Evolutionary conservation across 1,140 invertebrate species (phyloP).

Genomic region (Phthorimaea operculella): DNA sequence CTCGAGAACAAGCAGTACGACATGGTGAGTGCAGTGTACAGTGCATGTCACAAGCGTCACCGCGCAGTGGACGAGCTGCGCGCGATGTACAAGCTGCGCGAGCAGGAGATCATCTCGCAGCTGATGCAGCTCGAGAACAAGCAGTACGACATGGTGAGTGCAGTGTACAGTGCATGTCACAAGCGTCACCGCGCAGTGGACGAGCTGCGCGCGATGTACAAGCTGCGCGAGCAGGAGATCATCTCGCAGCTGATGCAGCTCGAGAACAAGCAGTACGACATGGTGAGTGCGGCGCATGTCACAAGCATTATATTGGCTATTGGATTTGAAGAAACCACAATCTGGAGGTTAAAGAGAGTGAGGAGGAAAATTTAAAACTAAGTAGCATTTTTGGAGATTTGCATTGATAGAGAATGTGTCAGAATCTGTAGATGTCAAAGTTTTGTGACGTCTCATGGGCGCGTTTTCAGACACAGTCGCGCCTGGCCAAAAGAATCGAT

Average conservation of each 20-base stretch:
- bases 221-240: slow-evolving; percentile 67
- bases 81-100: slow-evolving; percentile 61
- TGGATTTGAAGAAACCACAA: too few relatives aligned
- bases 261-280: slow-evolving; percentile 69
- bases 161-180: background rate
- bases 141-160: slow-evolving; percentile 67
- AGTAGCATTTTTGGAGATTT: too few relatives aligned
- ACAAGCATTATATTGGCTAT: too few relatives aligned
- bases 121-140: slow-evolving; percentile 71
- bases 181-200: slow-evolving; percentile 21
- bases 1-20: slow-evolving; percentile 70
- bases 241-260: slow-evolving; percentile 69
- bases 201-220: slow-evolving; percentile 60
- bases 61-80: slow-evolving; percentile 54
- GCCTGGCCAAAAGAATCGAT: too few relatives aligned
- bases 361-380: too few relatives aligned
- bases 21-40: slow-evolving; percentile 51
- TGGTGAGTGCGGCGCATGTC: slow-evolving; percentile 46
- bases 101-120: slow-evolving; percentile 68
- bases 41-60: background rate
- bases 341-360: too few relatives aligned
- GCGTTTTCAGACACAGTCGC: too few relatives aligned
- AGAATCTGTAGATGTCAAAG: too few relatives aligned
- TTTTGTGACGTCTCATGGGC: too few relatives aligned
- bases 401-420: too few relatives aligned